phyloP scores from a whole-genome alignment of 2,888 invertebrate genomes.

The Salticus scenicus region DNA sequence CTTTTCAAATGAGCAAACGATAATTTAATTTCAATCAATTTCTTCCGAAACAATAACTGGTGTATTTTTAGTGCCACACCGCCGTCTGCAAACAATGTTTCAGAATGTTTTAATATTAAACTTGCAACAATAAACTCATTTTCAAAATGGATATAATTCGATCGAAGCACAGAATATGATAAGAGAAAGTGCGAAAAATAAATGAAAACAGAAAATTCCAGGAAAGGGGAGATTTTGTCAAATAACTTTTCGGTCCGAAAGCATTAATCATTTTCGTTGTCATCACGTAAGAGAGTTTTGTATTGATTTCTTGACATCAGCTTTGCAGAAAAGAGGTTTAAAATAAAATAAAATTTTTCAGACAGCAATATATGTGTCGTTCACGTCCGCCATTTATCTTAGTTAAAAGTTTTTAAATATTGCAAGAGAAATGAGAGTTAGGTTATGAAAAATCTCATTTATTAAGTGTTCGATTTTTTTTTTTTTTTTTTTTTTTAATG shows the following conservation, averaged over 20 bases:
- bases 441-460: no score
- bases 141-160: constrained; percentile 6
- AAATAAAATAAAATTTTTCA: not conserved
- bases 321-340: not conserved
- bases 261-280: constrained; percentile 10
- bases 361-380: not conserved
- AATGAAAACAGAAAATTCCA: constrained; percentile 5
- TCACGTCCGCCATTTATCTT: not conserved
- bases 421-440: no score
- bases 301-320: constrained; percentile 6
- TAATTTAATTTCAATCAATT: no score
- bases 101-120: constrained; percentile 2
- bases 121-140: not conserved
- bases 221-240: constrained; percentile 5
- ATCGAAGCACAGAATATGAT: not conserved
- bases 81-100: not conserved
- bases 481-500: no score
- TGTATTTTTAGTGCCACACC: no score
- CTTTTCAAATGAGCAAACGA: no score
- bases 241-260: not conserved
- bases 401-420: not conserved
- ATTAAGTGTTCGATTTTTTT: no score
- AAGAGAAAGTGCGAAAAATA: constrained; percentile 11
- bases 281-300: constrained; percentile 15
- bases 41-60: no score